Evolutionary conservation across 2,113 vertebrate genomes (phyloP).

Genomic region (Sakesphorus luctuosus): DNA sequence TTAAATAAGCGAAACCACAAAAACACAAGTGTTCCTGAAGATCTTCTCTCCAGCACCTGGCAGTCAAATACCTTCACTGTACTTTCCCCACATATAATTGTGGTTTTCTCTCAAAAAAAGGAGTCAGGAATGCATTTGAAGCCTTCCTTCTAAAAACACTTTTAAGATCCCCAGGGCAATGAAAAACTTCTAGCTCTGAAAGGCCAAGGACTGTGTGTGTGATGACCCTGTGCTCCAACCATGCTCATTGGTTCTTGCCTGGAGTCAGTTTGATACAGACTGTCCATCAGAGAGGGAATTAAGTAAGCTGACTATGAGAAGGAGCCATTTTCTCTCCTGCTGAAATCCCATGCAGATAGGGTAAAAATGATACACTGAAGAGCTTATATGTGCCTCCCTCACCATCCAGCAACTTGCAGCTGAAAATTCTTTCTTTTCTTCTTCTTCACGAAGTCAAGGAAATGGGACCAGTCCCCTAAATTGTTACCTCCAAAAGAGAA

Average conservation of each 20-base stretch:
- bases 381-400: not conserved
- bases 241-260: not conserved
- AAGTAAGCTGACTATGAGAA: not conserved
- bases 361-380: not conserved
- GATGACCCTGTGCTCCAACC: not conserved
- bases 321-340: not conserved
- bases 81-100: not conserved
- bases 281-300: not conserved
- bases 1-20: not conserved
- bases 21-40: not conserved
- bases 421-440: not conserved
- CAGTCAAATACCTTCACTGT: not conserved
- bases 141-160: not conserved
- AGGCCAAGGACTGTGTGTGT: not conserved
- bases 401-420: not conserved
- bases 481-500: not conserved
- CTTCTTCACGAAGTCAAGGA: rapidly evolving
- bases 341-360: not conserved
- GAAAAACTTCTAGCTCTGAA: not conserved
- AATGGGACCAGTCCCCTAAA: not conserved
- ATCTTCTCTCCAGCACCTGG: not conserved
- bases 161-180: not conserved
- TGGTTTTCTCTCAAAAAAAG: not conserved
- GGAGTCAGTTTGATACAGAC: not conserved
- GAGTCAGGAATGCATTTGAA: conserved; percentile 24